These are phyloP conservation scores for Scaeva pyrastri DNA, from an alignment of 2,888 invertebrate species.

Conservation along the genomic window DNA sequence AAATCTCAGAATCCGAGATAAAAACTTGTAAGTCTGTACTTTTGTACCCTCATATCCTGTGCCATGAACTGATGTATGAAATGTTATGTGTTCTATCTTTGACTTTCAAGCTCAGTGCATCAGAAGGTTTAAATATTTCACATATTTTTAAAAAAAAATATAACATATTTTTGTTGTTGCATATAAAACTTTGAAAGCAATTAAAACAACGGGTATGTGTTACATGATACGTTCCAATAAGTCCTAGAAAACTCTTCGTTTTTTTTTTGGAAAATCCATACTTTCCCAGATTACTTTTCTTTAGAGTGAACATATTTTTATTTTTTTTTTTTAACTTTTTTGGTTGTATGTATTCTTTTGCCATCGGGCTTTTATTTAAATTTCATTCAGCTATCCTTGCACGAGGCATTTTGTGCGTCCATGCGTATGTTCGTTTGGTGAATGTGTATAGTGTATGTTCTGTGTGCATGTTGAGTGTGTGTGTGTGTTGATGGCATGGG, in stretches of 20 bases:
- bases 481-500: not conserved
- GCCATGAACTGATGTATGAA: too few species aligned
- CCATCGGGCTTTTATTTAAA: slow-evolving; percentile 69
- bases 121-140: not conserved
- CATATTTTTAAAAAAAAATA: not conserved
- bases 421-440: slow-evolving; percentile 40
- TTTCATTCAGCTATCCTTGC: slow-evolving; percentile 54
- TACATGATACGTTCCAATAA: not conserved
- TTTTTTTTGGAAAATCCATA: not conserved
- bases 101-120: not conserved
- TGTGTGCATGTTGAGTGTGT: not conserved
- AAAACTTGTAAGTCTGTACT: too few species aligned
- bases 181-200: slow-evolving; percentile 1
- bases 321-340: slow-evolving; percentile 15
- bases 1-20: too few species aligned
- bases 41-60: too few species aligned
- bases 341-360: slow-evolving; percentile 46
- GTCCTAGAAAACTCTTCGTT: slow-evolving; percentile 10
- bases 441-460: not conserved
- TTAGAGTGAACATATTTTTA: slow-evolving; percentile 5
- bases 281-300: slow-evolving; percentile 32
- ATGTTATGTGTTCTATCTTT: not conserved
- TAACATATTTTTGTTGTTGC: not conserved
- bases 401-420: slow-evolving; percentile 56
- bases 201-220: slow-evolving; percentile 11